Conservation (phyloP, 2,113 vertebrate species). For the Xerus inauris region DNA sequence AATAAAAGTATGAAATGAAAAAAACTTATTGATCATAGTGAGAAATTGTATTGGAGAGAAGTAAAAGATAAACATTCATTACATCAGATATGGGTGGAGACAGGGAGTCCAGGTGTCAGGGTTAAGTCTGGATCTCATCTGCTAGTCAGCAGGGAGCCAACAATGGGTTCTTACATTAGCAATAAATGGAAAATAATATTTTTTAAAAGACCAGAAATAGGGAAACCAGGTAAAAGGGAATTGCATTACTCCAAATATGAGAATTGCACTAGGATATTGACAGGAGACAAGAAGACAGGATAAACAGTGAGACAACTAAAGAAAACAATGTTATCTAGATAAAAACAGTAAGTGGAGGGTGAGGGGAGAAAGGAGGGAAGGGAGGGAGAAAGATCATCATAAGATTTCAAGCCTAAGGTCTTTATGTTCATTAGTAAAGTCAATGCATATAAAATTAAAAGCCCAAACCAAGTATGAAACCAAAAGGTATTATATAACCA, state of each 20-base stretch:
- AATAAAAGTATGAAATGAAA: background rate
- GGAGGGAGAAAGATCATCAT: background rate
- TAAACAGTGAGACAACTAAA: background rate
- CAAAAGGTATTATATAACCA: constrained; percentile 7
- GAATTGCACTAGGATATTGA: background rate
- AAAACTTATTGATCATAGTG: background rate
- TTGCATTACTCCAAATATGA: background rate
- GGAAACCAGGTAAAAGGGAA: background rate
- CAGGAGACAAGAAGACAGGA: background rate
- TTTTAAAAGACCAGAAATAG: constrained; percentile 19
- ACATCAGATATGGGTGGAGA: background rate
- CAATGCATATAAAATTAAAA: background rate
- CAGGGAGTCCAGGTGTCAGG: background rate
- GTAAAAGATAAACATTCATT: background rate
- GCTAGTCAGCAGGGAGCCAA: background rate
- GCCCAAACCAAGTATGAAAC: background rate
- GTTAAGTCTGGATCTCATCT: background rate
- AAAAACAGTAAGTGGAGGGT: background rate
- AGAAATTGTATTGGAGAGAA: background rate
- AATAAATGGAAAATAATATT: background rate
- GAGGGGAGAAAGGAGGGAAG: background rate
- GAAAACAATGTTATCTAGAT: background rate
- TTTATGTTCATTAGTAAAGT: background rate
- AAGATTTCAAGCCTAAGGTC: background rate
- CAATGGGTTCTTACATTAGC: background rate